Evolutionary conservation across 2,113 vertebrate genomes (phyloP).

Genomic region (Nycticebus coucang): DNA sequence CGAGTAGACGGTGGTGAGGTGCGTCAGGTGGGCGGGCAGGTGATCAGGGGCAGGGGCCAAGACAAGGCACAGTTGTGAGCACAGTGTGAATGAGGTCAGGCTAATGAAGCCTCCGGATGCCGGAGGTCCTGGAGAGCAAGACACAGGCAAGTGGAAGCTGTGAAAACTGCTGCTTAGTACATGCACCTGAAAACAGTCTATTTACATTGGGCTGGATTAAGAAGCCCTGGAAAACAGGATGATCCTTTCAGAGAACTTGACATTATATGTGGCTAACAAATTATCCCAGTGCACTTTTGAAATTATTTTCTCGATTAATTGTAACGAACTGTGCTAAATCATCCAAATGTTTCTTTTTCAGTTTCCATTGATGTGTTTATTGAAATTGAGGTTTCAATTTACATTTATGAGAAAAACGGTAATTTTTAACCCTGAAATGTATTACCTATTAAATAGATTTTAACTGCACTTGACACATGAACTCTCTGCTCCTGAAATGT

Average conservation of each 20-base stretch:
- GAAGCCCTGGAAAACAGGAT: not conserved
- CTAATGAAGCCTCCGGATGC: not conserved
- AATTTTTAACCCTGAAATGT: not conserved
- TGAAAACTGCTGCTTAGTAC: not conserved
- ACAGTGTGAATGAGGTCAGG: not conserved
- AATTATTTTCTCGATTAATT: not conserved
- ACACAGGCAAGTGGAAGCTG: not conserved
- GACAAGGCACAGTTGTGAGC: not conserved
- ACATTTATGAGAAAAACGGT: not conserved
- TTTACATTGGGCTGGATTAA: not conserved
- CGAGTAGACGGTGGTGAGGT: not conserved
- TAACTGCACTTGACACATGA: not conserved
- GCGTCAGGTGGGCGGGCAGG: not conserved
- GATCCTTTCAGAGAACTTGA: not conserved
- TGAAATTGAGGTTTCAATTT: not conserved
- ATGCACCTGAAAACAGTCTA: too few species aligned
- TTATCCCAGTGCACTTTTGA: not conserved
- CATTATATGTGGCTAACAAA: not conserved
- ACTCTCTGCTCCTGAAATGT: not conserved
- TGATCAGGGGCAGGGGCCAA: not conserved
- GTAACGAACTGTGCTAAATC: not conserved
- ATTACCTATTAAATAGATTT: not conserved
- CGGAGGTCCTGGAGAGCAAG: not conserved
- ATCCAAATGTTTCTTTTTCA: not conserved
- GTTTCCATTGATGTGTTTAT: not conserved